Percentiles rank a stretch among this genome's conserved stretches.
Conservation (phyloP, 2,888 invertebrate genomes). For the Alviniconcha strummeri region DNA sequence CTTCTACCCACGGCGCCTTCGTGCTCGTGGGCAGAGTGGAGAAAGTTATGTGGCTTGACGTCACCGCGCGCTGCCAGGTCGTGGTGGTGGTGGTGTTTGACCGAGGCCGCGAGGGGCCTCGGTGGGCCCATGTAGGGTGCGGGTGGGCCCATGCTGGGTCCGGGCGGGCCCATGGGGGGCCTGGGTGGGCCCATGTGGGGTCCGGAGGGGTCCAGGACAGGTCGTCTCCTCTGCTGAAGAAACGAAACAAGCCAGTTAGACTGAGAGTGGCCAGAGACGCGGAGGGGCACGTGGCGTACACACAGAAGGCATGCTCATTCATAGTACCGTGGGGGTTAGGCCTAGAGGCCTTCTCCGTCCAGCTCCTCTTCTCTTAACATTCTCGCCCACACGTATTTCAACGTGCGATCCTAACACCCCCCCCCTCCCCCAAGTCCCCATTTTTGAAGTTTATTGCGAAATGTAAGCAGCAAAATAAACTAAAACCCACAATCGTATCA, state of each 20-base stretch:
- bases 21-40: not conserved
- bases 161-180: not conserved
- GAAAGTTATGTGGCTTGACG: conserved; percentile 13
- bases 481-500: too few relatives aligned
- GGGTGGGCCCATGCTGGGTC: not conserved
- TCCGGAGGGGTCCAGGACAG: conserved; percentile 4
- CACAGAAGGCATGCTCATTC: conserved; percentile 1
- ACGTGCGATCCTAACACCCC: too few relatives aligned
- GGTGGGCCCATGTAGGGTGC: not conserved
- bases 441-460: too few relatives aligned
- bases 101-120: not conserved
- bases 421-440: too few relatives aligned
- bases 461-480: too few relatives aligned
- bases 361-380: not conserved
- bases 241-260: conserved; percentile 26
- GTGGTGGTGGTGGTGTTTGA: not conserved
- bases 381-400: too few relatives aligned
- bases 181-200: conserved; percentile 5
- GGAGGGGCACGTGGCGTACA: not conserved
- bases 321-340: not conserved
- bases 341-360: not conserved
- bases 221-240: conserved; percentile 17
- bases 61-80: not conserved
- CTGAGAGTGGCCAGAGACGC: conserved; percentile 3
- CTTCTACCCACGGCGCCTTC: not conserved